phyloP scores from a whole-genome alignment of 2,797 vertebrate genomes.

The Coccyzus lansbergi region DNA sequence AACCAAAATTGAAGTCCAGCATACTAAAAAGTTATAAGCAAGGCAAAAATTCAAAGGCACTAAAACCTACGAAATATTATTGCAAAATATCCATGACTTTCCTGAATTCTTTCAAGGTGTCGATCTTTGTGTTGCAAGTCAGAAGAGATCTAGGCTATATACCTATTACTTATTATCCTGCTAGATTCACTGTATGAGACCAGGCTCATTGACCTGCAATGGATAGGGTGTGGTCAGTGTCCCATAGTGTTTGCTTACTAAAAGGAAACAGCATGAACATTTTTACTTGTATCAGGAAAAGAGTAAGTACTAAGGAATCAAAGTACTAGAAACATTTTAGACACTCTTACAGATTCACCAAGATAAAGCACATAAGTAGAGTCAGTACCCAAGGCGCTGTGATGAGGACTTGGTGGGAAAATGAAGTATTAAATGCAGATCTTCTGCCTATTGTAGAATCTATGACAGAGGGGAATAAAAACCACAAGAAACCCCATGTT shows the following conservation, averaged over 20 bases:
- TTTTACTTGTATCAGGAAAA: background rate
- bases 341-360: background rate
- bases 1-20: background rate
- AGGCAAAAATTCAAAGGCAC: background rate
- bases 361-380: background rate
- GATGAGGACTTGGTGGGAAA: slow-evolving; percentile 6
- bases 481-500: background rate
- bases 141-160: background rate
- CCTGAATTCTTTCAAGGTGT: background rate
- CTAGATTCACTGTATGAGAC: background rate
- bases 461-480: background rate
- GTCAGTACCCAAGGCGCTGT: background rate
- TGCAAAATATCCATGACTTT: background rate
- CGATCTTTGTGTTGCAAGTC: background rate
- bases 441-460: background rate
- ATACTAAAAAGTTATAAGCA: background rate
- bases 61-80: background rate
- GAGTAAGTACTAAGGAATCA: background rate
- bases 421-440: slow-evolving; percentile 22
- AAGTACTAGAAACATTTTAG: background rate
- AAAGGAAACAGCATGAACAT: background rate
- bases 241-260: background rate
- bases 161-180: background rate
- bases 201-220: background rate
- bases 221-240: background rate